These are phyloP conservation scores for Peromyscus leucopus DNA, from an alignment of 2,113 vertebrate genomes.

Conservation along the genomic window DNA sequence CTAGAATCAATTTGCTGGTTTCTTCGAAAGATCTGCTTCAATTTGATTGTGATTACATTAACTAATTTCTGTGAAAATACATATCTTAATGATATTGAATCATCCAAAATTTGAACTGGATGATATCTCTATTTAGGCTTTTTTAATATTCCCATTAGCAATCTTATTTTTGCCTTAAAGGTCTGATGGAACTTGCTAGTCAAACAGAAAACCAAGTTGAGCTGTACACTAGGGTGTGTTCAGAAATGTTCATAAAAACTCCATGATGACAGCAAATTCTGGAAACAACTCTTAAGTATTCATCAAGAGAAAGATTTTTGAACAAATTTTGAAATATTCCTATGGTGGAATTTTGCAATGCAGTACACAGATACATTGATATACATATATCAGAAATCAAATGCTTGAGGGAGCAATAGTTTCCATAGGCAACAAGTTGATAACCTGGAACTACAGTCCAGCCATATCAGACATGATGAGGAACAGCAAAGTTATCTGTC, in stretches of 20 bases:
- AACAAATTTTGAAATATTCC: conserved; percentile 36
- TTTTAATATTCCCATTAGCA: background rate
- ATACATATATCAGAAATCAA: background rate
- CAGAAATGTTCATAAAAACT: background rate
- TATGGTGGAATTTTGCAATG: conserved; percentile 30
- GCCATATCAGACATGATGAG: conserved; percentile 93
- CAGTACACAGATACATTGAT: background rate
- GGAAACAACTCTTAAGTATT: background rate
- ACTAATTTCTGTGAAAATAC: background rate
- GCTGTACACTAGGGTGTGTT: conserved; percentile 9
- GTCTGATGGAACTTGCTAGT: conserved; percentile 2
- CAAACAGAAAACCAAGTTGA: conserved; percentile 37
- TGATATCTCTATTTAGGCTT: background rate
- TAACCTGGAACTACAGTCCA: conserved; percentile 95
- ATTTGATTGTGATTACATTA: background rate
- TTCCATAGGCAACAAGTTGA: conserved; percentile 90
- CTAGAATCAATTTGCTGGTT: background rate
- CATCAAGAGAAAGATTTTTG: background rate
- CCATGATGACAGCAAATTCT: conserved; percentile 42
- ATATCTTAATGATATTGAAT: background rate
- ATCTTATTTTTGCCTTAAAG: background rate
- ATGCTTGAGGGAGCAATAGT: conserved; percentile 74
- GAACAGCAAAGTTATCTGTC: conserved; percentile 94
- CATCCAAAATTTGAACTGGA: background rate
- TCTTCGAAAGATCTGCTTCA: background rate